Base-by-base conservation (phyloP, 2,888 invertebrate genomes). In the Pseudoips prasinana region DNA sequence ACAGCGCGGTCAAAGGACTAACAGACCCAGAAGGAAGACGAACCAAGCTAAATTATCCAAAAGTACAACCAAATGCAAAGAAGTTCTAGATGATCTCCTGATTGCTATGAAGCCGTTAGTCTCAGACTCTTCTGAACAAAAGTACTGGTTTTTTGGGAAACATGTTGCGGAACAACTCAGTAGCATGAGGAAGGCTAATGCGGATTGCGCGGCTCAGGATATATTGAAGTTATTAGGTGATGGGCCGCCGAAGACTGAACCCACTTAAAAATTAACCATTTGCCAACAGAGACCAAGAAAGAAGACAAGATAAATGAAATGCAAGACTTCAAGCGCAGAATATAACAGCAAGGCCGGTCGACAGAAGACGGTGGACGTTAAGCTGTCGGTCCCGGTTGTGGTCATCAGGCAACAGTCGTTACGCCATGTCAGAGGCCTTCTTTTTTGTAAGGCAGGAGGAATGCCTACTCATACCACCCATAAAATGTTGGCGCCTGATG, bases 61-160 rank as follows among this genome's bases (percentile, higher is more conserved):
- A 1, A 64, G 58, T 9, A 61, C 49, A 0, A 56, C 42, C 0
- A 69, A 73, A 45, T 86, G 86, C 36, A 66, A 66, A 19, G 47
- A 63, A 31, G 58, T 86, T 1, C 39, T 88, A 1, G 73, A 84
- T 39, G 72, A 84, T 29, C 61, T 88, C 3, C 32, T 83, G 1
- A 42, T 53, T 39, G 69, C 83, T 0, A 75, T 86, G 73, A 69
- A 67, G 22, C 87, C 87, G 0, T 33, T 80, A n/a, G 43, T 64
- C 2, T 14, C 42, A 1, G 46, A 56, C 7, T 29, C 35, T 3
- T 28, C 54, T 1, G 47, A 58, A 3, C 67, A 67, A 11, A 60
- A 44, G 7, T 84, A 76, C 37, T 80, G 80, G 78, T 83, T 76
- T 29, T 83, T 87, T 11, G 80, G 86, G 0, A 75, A 70, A 42